Conservation (phyloP, 1,140 invertebrate genomes). For the Calosoma granatense region DNA sequence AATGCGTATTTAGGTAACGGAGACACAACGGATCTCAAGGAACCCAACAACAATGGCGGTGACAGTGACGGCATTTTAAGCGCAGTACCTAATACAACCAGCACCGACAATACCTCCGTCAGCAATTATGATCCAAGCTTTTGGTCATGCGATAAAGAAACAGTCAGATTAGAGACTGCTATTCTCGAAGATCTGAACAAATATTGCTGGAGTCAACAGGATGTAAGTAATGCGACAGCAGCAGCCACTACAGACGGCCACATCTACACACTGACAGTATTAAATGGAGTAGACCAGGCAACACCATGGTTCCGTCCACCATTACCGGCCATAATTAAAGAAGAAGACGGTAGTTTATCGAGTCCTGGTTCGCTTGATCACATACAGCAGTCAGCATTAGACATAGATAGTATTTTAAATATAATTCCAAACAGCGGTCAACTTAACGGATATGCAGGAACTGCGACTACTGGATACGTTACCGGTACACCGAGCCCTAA, state of each 20-base stretch:
- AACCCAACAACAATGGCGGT: conserved; percentile 43
- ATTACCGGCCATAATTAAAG: conserved; percentile 37
- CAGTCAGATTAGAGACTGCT: conserved; percentile 54
- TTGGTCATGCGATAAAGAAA: conserved; percentile 60
- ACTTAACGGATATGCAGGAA: conserved; percentile 42
- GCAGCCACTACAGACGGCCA: conserved; percentile 39
- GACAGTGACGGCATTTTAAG: conserved; percentile 33
- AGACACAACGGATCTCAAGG: conserved; percentile 33
- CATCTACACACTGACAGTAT: conserved; percentile 54
- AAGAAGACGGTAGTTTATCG: conserved; percentile 46
- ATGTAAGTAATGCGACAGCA: conserved; percentile 28
- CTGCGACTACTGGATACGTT: conserved; percentile 31
- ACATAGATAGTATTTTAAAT: conserved; percentile 54
- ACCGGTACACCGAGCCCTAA: conserved; percentile 25
- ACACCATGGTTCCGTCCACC: conserved; percentile 41
- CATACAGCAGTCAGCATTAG: conserved; percentile 41
- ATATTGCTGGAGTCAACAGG: conserved; percentile 62
- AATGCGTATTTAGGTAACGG: conserved; percentile 45
- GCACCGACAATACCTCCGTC: conserved; percentile 30
- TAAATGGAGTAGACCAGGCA: conserved; percentile 43
- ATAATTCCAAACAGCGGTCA: conserved; percentile 36
- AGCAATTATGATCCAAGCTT: conserved; percentile 50
- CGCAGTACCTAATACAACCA: conserved; percentile 27
- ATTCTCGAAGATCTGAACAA: conserved; percentile 72
- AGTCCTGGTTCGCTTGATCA: conserved; percentile 45